Evolutionary conservation across 2,888 invertebrate genomes (phyloP), one percentile per base, ranked within the genome.

Genomic region (Drosophila melanocephala): DNA sequence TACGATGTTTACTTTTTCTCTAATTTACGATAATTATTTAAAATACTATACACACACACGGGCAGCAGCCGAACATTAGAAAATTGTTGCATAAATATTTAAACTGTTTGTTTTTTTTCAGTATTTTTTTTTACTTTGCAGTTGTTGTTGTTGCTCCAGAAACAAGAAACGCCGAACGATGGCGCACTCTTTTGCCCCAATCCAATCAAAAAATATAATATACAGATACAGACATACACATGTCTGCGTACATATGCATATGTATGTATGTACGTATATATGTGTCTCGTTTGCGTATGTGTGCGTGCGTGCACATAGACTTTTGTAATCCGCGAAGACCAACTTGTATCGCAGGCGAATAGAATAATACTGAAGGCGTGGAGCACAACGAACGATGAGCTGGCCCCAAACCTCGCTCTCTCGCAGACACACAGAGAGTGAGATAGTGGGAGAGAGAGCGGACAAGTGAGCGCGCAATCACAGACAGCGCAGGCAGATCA

Each of bases 351-450:
- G 84, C 78, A 83, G 77, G 74, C 84, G 89, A 81, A 87, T 83
- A 87, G 85, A 87, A 87, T 87, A 89, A 89, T 87, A 87, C 89
- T 88, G 75, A 82, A 70, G 78, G 60, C 67, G 74, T 72, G 76
- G 68, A 82, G 68, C 75, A 77, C 58, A 72, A 56, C 65, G 70
- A 72, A 62, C 73, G 63, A 57, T 72, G 66, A 73, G 74, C 63
- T 76, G 78, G 72, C 75, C 74, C 66, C 69, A 82, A 42, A 44
- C 16, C 63, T 42, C 53, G 56, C 68, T 72, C 57, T 33, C 47
- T 69, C 32, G 51, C 51, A 56, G 57, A 39, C 33, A 63, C 65
- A 53, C 57, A 58, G 67, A 70, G 73, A 74, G 75, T 56, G 50
- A 66, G 70, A 73, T 73, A 72, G 32, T 63, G 50, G 57, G 65